phyloP scores from a whole-genome alignment of 2,113 vertebrate species.

The Pardalotus punctatus region DNA sequence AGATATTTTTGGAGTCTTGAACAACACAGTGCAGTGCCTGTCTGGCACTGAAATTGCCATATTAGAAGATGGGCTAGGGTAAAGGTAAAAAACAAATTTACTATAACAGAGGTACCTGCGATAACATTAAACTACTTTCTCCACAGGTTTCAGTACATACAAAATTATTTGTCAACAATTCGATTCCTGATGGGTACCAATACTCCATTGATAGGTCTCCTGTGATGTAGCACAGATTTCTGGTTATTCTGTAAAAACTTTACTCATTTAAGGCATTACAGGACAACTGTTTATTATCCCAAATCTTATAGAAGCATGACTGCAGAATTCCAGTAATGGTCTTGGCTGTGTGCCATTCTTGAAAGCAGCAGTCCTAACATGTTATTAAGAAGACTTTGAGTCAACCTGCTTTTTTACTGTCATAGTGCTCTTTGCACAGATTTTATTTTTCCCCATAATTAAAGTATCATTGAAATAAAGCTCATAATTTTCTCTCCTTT shows the following conservation, averaged over 20 bases:
- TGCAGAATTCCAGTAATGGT: background rate
- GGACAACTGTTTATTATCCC: background rate
- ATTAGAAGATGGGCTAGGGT: background rate
- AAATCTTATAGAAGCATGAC: background rate
- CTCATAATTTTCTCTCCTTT: background rate
- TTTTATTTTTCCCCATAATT: background rate
- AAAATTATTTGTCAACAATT: background rate
- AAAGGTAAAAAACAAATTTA: background rate
- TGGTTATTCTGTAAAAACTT: background rate
- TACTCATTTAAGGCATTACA: background rate
- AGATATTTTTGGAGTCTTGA: background rate
- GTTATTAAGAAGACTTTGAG: background rate
- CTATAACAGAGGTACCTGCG: background rate
- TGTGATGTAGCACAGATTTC: background rate
- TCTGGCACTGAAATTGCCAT: background rate
- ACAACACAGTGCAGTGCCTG: accelerated
- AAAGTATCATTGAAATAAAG: background rate
- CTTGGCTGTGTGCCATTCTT: background rate
- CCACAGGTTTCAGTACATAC: background rate
- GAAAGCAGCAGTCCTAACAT: background rate
- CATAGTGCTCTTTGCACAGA: background rate
- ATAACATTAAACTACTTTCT: background rate
- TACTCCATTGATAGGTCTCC: background rate
- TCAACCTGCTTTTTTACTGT: background rate
- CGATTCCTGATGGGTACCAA: background rate